A percentile compares a stretch with the other conserved stretches of the same genome.
Conservation (phyloP, 2,797 vertebrate genomes). For the Neopelma chrysocephalum region DNA sequence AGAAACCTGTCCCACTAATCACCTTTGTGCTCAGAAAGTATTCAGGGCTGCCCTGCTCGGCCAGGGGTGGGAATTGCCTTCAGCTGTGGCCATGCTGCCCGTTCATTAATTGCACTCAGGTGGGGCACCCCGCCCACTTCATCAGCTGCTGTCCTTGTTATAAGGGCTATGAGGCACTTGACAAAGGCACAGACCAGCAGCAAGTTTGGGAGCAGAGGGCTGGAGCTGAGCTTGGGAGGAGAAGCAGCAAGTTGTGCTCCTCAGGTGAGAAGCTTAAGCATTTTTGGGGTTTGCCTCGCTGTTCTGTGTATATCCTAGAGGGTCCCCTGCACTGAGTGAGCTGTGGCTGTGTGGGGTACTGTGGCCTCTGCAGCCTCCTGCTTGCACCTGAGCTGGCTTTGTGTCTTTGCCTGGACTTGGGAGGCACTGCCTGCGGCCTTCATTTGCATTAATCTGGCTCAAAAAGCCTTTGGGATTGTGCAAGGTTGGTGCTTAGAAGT, state of each 20-base stretch:
- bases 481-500: rapidly evolving
- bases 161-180: too few species aligned
- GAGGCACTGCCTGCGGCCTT: rapidly evolving
- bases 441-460: rapidly evolving
- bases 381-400: not conserved
- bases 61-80: not conserved
- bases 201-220: too few species aligned
- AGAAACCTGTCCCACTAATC: not conserved
- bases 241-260: too few species aligned
- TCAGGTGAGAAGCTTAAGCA: too few species aligned
- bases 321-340: too few species aligned
- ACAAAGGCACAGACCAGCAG: too few species aligned
- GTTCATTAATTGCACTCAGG: rapidly evolving
- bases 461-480: not conserved
- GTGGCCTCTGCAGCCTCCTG: rapidly evolving
- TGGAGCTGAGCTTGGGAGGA: too few species aligned
- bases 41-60: not conserved
- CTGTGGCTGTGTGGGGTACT: not conserved
- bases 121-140: too few species aligned
- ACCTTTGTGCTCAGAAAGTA: not conserved
- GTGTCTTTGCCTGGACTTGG: too few species aligned
- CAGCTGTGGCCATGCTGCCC: not conserved
- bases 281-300: too few species aligned
- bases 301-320: rapidly evolving
- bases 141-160: too few species aligned